These are phyloP conservation scores for Bombus haemorrhoidalis DNA, from an alignment of 1,140 invertebrate genomes.

Conservation along the genomic window DNA sequence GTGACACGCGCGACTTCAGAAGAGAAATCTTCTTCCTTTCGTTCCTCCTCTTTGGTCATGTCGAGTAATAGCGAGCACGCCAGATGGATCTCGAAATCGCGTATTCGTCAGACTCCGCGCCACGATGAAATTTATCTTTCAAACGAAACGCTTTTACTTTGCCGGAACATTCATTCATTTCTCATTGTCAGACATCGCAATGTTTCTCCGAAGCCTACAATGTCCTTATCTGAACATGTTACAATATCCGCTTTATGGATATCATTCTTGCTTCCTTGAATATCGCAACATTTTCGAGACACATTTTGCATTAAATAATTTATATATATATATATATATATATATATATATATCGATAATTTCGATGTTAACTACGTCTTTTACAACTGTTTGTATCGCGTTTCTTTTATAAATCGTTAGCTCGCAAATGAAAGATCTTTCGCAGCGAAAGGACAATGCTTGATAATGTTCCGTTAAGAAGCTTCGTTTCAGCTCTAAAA, in stretches of 20 bases:
- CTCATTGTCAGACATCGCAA: conserved; percentile 17
- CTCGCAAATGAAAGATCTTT: background rate
- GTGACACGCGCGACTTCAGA: conserved; percentile 41
- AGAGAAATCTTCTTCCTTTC: conserved; percentile 59
- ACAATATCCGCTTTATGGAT: background rate
- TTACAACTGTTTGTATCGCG: background rate
- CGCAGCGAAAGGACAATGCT: background rate
- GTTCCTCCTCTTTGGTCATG: conserved; percentile 27
- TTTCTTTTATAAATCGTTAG: background rate
- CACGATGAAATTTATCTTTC: conserved; percentile 35
- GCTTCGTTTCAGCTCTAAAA: background rate
- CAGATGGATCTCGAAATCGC: conserved; percentile 32
- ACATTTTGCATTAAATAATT: no score
- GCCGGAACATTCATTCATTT: conserved; percentile 17
- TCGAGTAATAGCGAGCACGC: conserved; percentile 17
- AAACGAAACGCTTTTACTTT: conserved; percentile 2
- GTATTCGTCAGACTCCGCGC: conserved; percentile 3
- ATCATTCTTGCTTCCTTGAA: background rate
- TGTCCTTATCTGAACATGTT: background rate
- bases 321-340: no score
- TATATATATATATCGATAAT: no score
- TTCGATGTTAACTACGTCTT: background rate
- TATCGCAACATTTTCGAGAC: background rate
- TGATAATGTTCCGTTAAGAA: background rate
- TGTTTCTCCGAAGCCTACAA: background rate